phyloP scores from a whole-genome alignment of 2,888 invertebrate species.

The Acronicta leporina region DNA sequence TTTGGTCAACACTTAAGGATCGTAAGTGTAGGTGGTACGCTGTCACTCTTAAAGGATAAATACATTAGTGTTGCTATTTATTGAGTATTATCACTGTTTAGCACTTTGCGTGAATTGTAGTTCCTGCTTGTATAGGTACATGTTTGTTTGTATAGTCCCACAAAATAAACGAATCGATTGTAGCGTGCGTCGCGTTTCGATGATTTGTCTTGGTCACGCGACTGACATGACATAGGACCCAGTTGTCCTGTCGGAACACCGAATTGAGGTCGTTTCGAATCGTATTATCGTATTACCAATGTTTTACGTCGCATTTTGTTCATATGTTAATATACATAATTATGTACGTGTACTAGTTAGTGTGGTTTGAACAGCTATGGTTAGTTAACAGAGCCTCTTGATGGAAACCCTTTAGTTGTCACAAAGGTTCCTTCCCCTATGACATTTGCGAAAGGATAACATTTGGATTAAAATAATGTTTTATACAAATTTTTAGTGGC shows the following conservation, averaged over 20 bases:
- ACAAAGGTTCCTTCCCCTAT: no score
- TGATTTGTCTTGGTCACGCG: conserved; percentile 62
- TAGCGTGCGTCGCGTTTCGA: conserved; percentile 31
- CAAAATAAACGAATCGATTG: conserved; percentile 54
- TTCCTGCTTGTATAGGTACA: conserved; percentile 1
- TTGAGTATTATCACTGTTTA: conserved; percentile 39
- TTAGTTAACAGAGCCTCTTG: not conserved
- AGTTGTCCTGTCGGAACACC: conserved; percentile 42
- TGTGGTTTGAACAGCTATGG: not conserved
- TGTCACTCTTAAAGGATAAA: conserved; percentile 19
- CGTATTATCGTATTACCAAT: conserved; percentile 29
- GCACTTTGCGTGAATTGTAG: conserved; percentile 3
- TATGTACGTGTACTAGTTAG: no score
- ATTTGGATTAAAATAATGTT: no score
- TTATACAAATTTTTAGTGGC: no score
- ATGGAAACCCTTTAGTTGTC: no score
- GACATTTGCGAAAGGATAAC: no score
- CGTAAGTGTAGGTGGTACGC: not conserved
- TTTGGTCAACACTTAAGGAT: not conserved
- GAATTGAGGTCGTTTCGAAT: conserved; percentile 41
- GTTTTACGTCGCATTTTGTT: conserved; percentile 9
- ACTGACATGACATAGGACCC: conserved; percentile 44
- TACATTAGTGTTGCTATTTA: conserved; percentile 29
- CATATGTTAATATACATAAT: conserved; percentile 4
- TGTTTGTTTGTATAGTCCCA: conserved; percentile 18